Percentiles rank a stretch among this genome's conserved stretches.
phyloP scores from a whole-genome alignment of 2,888 invertebrate genomes.

The Torymus tubicola region DNA sequence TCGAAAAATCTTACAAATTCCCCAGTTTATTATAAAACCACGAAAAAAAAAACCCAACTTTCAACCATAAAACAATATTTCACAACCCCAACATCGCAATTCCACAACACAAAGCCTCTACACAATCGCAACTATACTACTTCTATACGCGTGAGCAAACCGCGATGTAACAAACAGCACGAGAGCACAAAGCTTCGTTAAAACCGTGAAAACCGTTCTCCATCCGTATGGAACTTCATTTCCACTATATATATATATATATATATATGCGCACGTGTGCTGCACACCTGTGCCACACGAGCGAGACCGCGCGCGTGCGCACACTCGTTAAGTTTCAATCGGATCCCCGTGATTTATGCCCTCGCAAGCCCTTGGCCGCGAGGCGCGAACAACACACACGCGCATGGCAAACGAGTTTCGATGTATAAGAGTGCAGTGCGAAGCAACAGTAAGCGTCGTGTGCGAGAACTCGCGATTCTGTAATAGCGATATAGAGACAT shows the following conservation, averaged over 20 bases:
- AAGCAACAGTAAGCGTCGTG: not conserved
- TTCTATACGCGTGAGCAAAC: no score
- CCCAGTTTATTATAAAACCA: no score
- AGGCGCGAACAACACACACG: not conserved
- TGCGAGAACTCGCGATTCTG: constrained; percentile 23
- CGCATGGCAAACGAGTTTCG: constrained; percentile 54
- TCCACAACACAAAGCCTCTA: no score
- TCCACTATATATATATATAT: not conserved
- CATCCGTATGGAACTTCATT: not conserved
- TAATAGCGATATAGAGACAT: constrained; percentile 52
- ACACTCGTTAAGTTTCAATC: constrained; percentile 68
- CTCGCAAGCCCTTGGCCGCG: constrained; percentile 9
- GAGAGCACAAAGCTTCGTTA: no score
- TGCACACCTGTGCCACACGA: constrained; percentile 59
- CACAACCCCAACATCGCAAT: no score
- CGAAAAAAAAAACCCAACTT: no score
- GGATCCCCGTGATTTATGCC: constrained; percentile 64
- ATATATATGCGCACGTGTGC: constrained; percentile 6
- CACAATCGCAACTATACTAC: no score
- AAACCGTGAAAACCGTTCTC: no score
- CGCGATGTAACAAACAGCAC: no score
- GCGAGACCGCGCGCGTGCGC: constrained; percentile 7
- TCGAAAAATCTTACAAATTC: no score
- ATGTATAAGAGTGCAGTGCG: not conserved
- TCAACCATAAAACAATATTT: no score